A percentile compares a stretch with the other conserved stretches of the same genome.
Conservation (phyloP, 1,140 invertebrate species). For the Macrobrachium rosenbergii region DNA sequence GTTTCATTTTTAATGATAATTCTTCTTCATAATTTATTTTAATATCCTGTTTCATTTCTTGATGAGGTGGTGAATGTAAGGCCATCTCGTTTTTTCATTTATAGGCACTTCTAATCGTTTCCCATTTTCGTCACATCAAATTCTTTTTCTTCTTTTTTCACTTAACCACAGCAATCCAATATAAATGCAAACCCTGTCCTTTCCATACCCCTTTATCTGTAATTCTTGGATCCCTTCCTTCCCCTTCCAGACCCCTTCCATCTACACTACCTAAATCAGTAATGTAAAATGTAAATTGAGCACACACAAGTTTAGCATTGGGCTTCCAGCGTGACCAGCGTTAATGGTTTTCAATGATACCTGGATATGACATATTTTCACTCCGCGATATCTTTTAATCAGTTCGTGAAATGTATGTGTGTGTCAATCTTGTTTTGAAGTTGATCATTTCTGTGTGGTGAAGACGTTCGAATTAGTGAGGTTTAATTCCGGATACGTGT, state of each 20-base stretch:
- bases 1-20: too few relatives aligned
- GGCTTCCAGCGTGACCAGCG: background rate
- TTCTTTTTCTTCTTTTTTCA: too few relatives aligned
- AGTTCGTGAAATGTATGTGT: too few relatives aligned
- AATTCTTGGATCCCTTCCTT: too few relatives aligned
- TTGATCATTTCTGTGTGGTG: too few relatives aligned
- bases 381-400: too few relatives aligned
- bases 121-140: background rate
- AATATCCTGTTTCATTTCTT: too few relatives aligned
- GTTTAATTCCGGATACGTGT: background rate
- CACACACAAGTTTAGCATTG: constrained; percentile 27
- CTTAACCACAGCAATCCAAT: background rate
- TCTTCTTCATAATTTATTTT: too few relatives aligned
- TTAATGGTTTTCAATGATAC: background rate
- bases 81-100: too few relatives aligned
- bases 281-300: constrained; percentile 41
- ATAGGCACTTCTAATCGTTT: too few relatives aligned
- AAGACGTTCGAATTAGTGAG: background rate
- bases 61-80: too few relatives aligned
- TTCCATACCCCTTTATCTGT: background rate
- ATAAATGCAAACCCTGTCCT: background rate
- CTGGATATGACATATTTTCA: background rate
- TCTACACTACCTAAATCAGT: constrained; percentile 13
- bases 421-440: too few relatives aligned
- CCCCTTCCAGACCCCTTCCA: background rate